Conservation (phyloP, 2,888 invertebrate genomes). For the Limenitis camilla region DNA sequence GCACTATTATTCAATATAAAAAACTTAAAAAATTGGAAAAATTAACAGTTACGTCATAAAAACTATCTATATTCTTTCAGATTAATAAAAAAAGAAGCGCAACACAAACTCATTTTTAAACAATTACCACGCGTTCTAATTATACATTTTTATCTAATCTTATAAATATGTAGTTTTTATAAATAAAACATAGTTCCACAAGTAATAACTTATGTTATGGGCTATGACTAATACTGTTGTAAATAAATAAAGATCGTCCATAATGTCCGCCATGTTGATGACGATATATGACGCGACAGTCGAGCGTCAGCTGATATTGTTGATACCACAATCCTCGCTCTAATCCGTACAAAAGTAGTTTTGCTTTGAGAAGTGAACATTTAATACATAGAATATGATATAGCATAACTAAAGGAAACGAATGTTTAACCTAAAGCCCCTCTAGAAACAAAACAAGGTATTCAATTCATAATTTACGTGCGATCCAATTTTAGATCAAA, state of each 20-base stretch:
- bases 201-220: constrained; percentile 1
- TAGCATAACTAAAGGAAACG: not conserved
- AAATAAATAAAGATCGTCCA: constrained; percentile 52
- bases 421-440: no score
- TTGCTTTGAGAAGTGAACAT: no score
- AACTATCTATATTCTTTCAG: no score
- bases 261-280: constrained; percentile 57
- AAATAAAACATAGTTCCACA: not conserved
- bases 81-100: no score
- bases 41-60: no score
- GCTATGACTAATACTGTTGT: constrained; percentile 38
- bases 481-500: constrained; percentile 41
- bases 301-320: constrained; percentile 53
- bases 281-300: constrained; percentile 52
- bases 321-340: constrained; percentile 27
- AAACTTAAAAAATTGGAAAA: not conserved
- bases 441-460: no score
- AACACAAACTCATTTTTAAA: not conserved
- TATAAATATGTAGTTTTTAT: not conserved
- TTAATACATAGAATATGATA: no score
- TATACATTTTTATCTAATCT: not conserved
- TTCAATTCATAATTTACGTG: constrained; percentile 9
- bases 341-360: constrained; percentile 10
- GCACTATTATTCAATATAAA: constrained; percentile 27
- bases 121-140: no score